These are phyloP conservation scores for Sarotherodon lohbergeri DNA, from an alignment of 2,113 vertebrate genomes.

Conservation along the genomic window DNA sequence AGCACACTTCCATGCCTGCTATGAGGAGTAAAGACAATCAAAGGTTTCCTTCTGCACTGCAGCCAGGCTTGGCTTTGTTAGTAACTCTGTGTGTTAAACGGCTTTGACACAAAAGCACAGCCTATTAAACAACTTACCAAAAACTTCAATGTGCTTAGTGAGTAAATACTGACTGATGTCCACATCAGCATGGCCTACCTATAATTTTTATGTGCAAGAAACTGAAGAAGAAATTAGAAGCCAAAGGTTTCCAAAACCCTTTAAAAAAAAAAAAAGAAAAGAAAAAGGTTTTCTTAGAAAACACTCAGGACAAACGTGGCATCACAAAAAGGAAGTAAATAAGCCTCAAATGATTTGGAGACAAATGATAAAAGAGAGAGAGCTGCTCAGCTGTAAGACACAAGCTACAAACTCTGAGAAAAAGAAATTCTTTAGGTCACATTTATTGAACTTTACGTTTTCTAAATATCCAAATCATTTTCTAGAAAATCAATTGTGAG, in stretches of 20 bases:
- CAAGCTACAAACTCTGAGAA: neutral
- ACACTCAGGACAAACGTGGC: neutral
- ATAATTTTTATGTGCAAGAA: neutral
- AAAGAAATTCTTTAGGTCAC: neutral
- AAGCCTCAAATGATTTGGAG: neutral
- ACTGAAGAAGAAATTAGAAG: neutral
- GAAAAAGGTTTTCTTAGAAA: neutral
- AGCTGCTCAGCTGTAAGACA: neutral
- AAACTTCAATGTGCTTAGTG: neutral
- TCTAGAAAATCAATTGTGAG: neutral
- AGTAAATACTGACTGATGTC: neutral
- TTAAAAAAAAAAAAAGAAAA: accelerated
- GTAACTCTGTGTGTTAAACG: neutral
- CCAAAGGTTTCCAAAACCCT: neutral
- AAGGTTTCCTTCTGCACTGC: neutral
- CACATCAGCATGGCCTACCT: neutral
- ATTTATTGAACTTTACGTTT: neutral
- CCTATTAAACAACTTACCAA: neutral
- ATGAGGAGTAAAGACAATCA: neutral
- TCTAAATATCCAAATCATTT: neutral
- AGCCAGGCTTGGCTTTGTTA: neutral
- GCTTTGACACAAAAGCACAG: neutral
- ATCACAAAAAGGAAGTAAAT: neutral
- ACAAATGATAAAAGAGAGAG: neutral
- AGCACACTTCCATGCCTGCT: neutral